These are phyloP conservation scores for Meloe dianella DNA, from an alignment of 2,888 invertebrate species.

Conservation along the genomic window DNA sequence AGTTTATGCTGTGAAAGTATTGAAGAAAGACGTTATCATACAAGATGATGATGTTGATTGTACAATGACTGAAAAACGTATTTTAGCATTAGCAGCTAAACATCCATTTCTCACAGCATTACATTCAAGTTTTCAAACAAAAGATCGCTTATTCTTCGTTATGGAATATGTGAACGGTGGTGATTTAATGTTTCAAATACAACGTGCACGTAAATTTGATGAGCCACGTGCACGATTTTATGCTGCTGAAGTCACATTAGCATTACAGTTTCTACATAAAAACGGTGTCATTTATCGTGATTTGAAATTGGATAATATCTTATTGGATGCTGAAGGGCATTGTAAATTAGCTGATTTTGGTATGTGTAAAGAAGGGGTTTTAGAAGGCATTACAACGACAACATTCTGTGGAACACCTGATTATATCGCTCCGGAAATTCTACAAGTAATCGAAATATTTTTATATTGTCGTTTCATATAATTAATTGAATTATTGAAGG, in stretches of 20 bases:
- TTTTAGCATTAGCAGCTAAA: conserved; percentile 91
- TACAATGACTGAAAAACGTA: conserved; percentile 99
- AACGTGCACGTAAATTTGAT: conserved; percentile 99
- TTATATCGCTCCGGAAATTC: conserved; percentile 93
- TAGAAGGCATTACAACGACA: conserved; percentile 86
- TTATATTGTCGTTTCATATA: conserved; percentile 17
- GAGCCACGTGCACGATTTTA: conserved; percentile 99
- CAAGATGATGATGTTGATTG: conserved; percentile 99
- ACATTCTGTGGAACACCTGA: conserved; percentile 99
- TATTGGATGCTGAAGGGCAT: conserved; percentile 94
- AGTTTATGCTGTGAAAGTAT: conserved; percentile 97
- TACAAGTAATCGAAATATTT: conserved; percentile 46
- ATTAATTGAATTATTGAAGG: conserved; percentile 38
- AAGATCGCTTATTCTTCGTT: conserved; percentile 99
- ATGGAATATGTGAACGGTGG: conserved; percentile 99
- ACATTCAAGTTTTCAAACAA: conserved; percentile 99
- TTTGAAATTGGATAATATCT: conserved; percentile 96
- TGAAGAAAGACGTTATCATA: conserved; percentile 99
- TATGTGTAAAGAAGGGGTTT: conserved; percentile 91
- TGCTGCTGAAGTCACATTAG: conserved; percentile 98
- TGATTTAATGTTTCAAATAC: conserved; percentile 99
- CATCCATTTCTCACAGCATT: conserved; percentile 99
- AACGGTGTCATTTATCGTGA: conserved; percentile 97
- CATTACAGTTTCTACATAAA: conserved; percentile 92
- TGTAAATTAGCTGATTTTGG: conserved; percentile 96